Evolutionary conservation across 2,888 invertebrate species (phyloP), one percentile per base, ranked within the genome.

Genomic region (Rutpela maculata): DNA sequence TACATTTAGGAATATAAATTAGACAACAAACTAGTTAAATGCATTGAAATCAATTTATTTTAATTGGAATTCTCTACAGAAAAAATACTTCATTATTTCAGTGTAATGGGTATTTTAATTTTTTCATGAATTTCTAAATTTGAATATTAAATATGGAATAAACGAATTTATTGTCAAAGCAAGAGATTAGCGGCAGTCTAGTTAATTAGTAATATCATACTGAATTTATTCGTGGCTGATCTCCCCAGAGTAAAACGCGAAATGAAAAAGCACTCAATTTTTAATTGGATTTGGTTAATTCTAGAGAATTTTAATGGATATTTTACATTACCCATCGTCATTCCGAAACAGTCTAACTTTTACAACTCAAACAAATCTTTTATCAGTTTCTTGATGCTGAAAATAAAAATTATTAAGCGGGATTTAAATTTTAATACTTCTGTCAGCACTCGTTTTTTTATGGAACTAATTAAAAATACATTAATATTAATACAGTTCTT

Each of bases 191-290:
- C 84, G 85, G 83, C 86, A 84, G 86, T 76, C 84, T 82, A 82
- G 84, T 86, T 87, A 87, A 87, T 87, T 87, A 87, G 86, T 82
- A 85, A 87, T 86, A 87, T 87, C 72, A 63, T 72, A 72, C 72
- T 63, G 63, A 72, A 87, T 87, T 87, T 87, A 87, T 86, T 86
- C 83, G 83, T 82, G 83, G 80, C 79, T 81, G 66, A 68, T 68
- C 72, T 71, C 71, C 74, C 72, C 78, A 74, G 74, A 74, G 72
- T 62, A 63, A 55, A 78, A 57, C 68, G 73, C 76, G 75, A 90
- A 90, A 89, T 89, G 90, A 89, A 90, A 90, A 90, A 89, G 90
- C 90, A 90, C 90, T 90, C 89, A 89, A 89, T 89, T 90, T 90
- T 90, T 90, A 90, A 90, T 90, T 90, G 90, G 88, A 90, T 90